Evolutionary conservation across 2,888 invertebrate genomes (phyloP), one percentile per base, ranked within the genome.

Genomic region (Cacoxenus indagator): DNA sequence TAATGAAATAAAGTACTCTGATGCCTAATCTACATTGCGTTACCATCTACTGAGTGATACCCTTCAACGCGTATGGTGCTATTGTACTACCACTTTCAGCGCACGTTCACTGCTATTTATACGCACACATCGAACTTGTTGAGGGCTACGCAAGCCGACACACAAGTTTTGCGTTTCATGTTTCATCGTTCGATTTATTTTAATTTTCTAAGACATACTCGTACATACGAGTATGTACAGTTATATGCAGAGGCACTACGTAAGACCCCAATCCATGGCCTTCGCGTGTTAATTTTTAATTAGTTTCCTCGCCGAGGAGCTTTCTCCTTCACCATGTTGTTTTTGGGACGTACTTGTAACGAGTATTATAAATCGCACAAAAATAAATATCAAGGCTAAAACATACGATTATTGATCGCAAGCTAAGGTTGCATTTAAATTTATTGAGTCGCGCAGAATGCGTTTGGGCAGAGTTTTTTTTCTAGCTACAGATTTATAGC

Each of bases 201-300:
- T 55, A 9, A n/a, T 14, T 27, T 27, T 27, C 27, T 24, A 2
- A 19, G 14, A 4, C 14, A 27, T 26, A n/a, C 54, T 54, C 24
- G 24, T 5, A 24, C 54, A n/a, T 26, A 8, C 37, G 19, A 19
- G n/a, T n/a, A n/a, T 11, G 24, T 8, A 51, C 22, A 22, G 11
- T 22, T 11, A 9, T 19, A 51, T 22, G 11, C 19, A 4, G 9
- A 54, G 14, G 22, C 22, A 24, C 14, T 24, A 26, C 24, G 19
- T 19, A 11, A 24, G 2, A 14, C 37, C 0, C 51, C 9, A 26
- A 37, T 64, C 45, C 9, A 62, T 81, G 83, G 84, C 81, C 84
- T 81, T 81, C 84, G 81, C 81, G 84, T 81, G 81, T 71, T 82
- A 82, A 80, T 80, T 82, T 83, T 83, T 83, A 80, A 83, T 80